Percentiles rank a stretch among this genome's conserved stretches.
phyloP scores from a whole-genome alignment of 2,113 vertebrate species.

The Pollimyrus isidori region DNA sequence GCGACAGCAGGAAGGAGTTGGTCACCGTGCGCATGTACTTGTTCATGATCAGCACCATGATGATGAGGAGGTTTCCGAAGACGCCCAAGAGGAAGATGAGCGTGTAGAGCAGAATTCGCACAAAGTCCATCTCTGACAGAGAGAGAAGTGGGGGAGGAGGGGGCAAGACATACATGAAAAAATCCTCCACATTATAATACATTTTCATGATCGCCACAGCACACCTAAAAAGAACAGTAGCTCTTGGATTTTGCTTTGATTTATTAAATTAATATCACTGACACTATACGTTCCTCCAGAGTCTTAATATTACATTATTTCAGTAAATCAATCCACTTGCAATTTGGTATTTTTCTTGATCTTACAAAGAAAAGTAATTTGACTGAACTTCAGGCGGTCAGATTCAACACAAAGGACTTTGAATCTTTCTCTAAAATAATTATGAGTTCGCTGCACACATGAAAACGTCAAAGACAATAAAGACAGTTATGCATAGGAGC shows the following conservation, averaged over 20 bases:
- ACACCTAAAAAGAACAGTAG: background rate
- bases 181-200: background rate
- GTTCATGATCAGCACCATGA: constrained; percentile 77
- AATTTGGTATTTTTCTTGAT: background rate
- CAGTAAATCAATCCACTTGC: background rate
- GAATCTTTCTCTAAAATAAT: background rate
- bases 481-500: background rate
- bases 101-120: constrained; percentile 76
- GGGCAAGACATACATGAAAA: background rate
- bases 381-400: background rate
- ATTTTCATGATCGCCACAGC: background rate
- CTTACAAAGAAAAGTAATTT: background rate
- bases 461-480: background rate
- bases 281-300: background rate
- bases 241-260: background rate
- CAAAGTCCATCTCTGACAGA: constrained; percentile 62
- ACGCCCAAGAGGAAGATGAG: constrained; percentile 84
- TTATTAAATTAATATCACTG: background rate
- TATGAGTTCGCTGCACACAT: background rate
- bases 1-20: constrained; percentile 89
- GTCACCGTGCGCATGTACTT: constrained; percentile 87
- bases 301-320: background rate
- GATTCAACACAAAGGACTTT: background rate
- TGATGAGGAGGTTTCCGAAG: constrained; percentile 81
- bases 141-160: background rate